phyloP scores from a whole-genome alignment of 2,113 vertebrate genomes.

The Marcusenius ussheri region DNA sequence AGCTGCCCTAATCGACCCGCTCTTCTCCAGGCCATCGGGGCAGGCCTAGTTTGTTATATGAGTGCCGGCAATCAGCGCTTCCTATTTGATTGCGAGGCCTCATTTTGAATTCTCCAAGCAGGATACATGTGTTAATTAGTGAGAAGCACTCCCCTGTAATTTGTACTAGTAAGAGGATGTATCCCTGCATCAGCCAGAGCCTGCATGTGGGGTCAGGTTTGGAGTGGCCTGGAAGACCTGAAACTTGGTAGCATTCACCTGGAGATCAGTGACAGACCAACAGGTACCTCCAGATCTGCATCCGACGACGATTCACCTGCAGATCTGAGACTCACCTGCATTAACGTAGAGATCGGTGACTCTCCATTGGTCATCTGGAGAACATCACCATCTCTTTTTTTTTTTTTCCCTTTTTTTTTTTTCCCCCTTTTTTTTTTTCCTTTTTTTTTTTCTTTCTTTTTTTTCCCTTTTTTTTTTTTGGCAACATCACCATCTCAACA shows the following conservation, averaged over 20 bases:
- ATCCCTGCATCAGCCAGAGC: background rate
- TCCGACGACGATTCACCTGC: background rate
- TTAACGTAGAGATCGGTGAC: background rate
- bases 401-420: too few species aligned
- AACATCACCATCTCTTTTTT: background rate
- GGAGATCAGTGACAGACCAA: background rate
- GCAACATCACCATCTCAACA: background rate
- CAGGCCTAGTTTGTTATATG: background rate
- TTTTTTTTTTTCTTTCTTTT: too few species aligned
- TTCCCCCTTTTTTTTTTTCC: too few species aligned
- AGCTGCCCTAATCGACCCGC: background rate
- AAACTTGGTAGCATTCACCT: background rate
- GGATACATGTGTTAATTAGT: background rate
- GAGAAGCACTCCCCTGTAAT: background rate
- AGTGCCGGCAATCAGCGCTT: background rate
- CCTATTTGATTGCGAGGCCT: background rate
- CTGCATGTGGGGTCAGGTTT: background rate
- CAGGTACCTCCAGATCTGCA: background rate
- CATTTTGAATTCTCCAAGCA: background rate
- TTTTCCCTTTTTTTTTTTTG: too few species aligned
- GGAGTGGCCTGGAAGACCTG: background rate
- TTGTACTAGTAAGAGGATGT: background rate
- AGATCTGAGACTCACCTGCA: background rate
- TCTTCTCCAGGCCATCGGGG: background rate
- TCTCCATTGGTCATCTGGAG: background rate